These are phyloP conservation scores for Cepaea nemoralis DNA, from an alignment of 1,140 invertebrate genomes.

Conservation along the genomic window DNA sequence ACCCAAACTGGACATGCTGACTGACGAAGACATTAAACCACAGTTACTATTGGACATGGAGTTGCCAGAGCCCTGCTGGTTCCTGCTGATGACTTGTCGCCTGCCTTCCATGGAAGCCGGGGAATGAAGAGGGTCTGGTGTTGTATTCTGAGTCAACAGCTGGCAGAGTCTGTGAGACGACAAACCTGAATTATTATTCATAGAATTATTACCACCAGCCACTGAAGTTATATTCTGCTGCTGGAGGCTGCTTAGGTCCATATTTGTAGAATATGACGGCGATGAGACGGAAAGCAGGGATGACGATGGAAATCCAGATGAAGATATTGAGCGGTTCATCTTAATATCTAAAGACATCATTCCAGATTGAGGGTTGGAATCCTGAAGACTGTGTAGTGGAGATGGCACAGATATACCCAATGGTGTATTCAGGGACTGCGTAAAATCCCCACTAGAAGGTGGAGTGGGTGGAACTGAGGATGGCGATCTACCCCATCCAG, in stretches of 20 bases:
- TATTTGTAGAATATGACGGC: constrained; percentile 3
- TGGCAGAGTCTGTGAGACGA: constrained; percentile 59
- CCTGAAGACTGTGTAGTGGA: constrained; percentile 47
- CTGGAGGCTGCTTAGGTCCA: constrained; percentile 39
- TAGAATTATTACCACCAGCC: constrained; percentile 12
- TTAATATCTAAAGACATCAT: constrained; percentile 30
- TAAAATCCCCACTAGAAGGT: constrained; percentile 14
- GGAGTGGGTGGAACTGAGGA: constrained; percentile 37
- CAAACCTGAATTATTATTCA: constrained; percentile 26
- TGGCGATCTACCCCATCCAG: constrained; percentile 41
- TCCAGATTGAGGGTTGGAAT: constrained; percentile 21
- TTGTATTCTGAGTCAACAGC: constrained; percentile 52
- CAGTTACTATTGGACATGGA: constrained; percentile 44
- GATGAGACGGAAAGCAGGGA: constrained; percentile 15
- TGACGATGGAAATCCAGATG: constrained; percentile 9
- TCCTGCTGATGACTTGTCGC: background rate
- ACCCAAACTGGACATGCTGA: background rate
- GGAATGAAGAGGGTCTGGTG: constrained; percentile 27
- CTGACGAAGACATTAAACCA: constrained; percentile 1
- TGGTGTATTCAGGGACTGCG: background rate
- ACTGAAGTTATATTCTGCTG: constrained; percentile 39
- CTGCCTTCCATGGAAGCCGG: constrained; percentile 9
- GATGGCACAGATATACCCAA: constrained; percentile 23
- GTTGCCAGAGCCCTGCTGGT: constrained; percentile 9
- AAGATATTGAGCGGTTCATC: background rate